Base-by-base conservation (phyloP, 2,113 vertebrate species). In the Laticauda colubrina region DNA sequence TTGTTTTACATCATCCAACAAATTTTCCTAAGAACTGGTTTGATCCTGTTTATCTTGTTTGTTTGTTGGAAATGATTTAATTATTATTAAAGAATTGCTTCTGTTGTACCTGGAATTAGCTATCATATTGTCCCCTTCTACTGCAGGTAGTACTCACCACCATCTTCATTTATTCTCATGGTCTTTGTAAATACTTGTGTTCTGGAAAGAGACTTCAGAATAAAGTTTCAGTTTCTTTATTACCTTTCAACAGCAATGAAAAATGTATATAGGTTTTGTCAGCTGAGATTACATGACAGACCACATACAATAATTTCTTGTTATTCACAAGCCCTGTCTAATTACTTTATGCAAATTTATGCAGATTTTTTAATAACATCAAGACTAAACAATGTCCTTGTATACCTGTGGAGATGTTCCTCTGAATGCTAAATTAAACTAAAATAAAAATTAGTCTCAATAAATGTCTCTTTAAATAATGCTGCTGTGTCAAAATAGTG, bases 261-360 rank as follows among this genome's bases (percentile, higher is more conserved):
- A 94, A 94, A 39, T 91, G 86, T 61, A 7, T 39, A 93, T 34
- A 57, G 0, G 7, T 93, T 96, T 93, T 91, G 90, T 90, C 3
- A 91, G 87, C 2, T 26, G 43, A 94, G 34, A 90, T 85, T 8
- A 5, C n/a, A 11, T 48, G 94, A 94, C 64, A 91, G 87, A 91
- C 1, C 20, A 90, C 10, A 45, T 29, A 90, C 51, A 90, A 45
- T 87, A 88, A 26, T 88, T 95, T 34, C 55, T 55, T 54, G n/a
- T 93, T 54, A 89, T 11, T 89, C 87, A 94, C 34, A 94, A 93
- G 7, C 0, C 75, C 0, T 85, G 11, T 9, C 87, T 96, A 59
- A 94, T 92, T 87, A 75, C 88, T 94, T 61, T 92, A 96, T 96
- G 93, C 90, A 97, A 94, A 96, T 92, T 86, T 92, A 95, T 96